Evolutionary conservation across 2,888 invertebrate genomes (phyloP), one percentile per base, ranked within the genome.

Genomic region (Lithosia quadra): DNA sequence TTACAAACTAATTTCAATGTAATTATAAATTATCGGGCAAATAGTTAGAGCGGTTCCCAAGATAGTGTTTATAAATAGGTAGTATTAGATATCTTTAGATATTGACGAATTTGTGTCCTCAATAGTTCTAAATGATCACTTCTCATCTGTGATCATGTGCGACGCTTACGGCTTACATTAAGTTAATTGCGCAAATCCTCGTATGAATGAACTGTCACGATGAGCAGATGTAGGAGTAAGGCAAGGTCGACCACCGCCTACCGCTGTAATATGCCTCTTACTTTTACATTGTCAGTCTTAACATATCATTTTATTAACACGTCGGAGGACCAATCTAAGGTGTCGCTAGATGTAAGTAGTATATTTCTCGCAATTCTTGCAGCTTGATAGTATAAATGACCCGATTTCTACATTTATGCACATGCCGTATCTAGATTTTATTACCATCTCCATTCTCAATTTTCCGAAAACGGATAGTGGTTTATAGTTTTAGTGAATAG

Each of bases 191-290:
- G 53, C 28, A 58, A 65, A 8, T 33, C 4, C 13, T 67, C 28
- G 56, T 69, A 78, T 71, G 64, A 78, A 72, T 69, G 76, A 78
- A 71, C 71, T 69, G 65, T 33, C 67, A 60, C 63, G 76, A 74
- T 78, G 74, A 74, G 72, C 65, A 58, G n/a, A 49, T 22, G 67
- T 69, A 63, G 49, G 39, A 58, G 68, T 61, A 55, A 67, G 69
- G 62, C 73, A 77, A 77, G 79, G 78, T 64, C 75, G 70, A 53
- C 73, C 15, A 53, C 77, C 64, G 39, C 79, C 79, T 69, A 78
- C 78, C 11, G 13, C 1, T 5, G 53, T 57, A 57, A 60, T 53
- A 39, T 64, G 69, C 77, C 77, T 79, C 61, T 77, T 73, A 78
- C 77, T 75, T 78, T 72, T 68, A 66, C 69, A 61, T 66, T 68